Percentiles rank a stretch among this genome's conserved stretches.
These are phyloP conservation scores for Megaustenia siamemsis DNA, from an alignment of 2,888 invertebrate species.

Conservation along the genomic window DNA sequence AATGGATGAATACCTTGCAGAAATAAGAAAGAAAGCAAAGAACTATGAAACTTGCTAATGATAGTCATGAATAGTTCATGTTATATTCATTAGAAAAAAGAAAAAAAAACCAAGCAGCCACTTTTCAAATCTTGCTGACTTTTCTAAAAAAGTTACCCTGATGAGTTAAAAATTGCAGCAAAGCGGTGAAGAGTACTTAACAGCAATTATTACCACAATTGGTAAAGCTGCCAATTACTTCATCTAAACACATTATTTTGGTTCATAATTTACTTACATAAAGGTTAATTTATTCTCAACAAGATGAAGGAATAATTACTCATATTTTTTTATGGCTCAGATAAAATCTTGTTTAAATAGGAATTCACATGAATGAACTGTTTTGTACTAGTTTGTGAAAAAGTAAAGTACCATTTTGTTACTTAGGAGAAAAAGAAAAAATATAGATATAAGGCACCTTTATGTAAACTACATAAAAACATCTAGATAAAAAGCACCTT, in stretches of 20 bases:
- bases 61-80: conserved; percentile 11
- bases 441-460: too few species aligned
- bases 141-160: neutral
- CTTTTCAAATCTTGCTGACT: neutral
- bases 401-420: too few species aligned
- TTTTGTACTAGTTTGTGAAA: too few species aligned
- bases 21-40: conserved; percentile 72
- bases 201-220: neutral
- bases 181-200: neutral
- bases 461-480: too few species aligned
- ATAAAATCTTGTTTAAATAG: too few species aligned
- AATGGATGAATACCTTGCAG: conserved; percentile 84
- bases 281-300: too few species aligned
- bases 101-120: too few species aligned
- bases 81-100: neutral
- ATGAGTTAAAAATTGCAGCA: neutral
- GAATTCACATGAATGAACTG: too few species aligned
- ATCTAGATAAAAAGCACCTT: too few species aligned
- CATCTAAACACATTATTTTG: neutral
- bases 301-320: too few species aligned
- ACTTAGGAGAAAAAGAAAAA: too few species aligned
- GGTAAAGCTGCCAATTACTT: neutral
- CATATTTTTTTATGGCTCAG: too few species aligned
- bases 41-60: conserved; percentile 71
- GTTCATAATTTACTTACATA: neutral